phyloP scores from a whole-genome alignment of 2,888 invertebrate genomes.

The Euphydryas editha region DNA sequence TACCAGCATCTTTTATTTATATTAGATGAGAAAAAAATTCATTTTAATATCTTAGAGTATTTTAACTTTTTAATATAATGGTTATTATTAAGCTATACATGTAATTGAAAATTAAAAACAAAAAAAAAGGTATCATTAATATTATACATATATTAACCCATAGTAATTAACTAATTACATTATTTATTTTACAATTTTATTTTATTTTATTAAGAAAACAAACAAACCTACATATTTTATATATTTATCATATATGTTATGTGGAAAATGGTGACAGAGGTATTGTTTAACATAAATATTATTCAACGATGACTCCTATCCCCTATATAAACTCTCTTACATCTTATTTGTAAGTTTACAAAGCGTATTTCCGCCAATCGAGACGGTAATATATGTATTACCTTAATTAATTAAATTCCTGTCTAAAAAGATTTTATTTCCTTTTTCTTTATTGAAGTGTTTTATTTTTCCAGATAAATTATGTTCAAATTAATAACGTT shows the following conservation, averaged over 20 bases:
- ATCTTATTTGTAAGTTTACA: background rate
- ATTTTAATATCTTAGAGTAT: no score
- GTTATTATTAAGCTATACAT: no score
- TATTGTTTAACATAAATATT: conserved; percentile 21
- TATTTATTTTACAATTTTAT: no score
- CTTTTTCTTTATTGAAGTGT: background rate
- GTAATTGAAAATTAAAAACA: no score
- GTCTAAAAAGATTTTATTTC: background rate
- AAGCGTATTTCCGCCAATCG: conserved; percentile 9
- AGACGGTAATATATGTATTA: background rate
- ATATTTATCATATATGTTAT: background rate
- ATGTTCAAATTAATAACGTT: background rate
- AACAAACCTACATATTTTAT: conserved; percentile 6
- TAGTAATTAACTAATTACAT: no score
- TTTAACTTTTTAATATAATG: no score
- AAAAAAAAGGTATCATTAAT: no score
- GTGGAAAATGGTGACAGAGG: conserved; percentile 4
- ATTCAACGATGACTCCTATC: conserved; percentile 15
- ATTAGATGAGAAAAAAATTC: no score
- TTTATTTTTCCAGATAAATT: background rate
- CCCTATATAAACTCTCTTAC: conserved; percentile 19
- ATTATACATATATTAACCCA: no score
- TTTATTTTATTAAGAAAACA: background rate
- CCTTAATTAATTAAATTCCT: background rate
- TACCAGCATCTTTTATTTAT: no score